phyloP scores from a whole-genome alignment of 2,797 vertebrate species.

The Onychomys arenicola region DNA sequence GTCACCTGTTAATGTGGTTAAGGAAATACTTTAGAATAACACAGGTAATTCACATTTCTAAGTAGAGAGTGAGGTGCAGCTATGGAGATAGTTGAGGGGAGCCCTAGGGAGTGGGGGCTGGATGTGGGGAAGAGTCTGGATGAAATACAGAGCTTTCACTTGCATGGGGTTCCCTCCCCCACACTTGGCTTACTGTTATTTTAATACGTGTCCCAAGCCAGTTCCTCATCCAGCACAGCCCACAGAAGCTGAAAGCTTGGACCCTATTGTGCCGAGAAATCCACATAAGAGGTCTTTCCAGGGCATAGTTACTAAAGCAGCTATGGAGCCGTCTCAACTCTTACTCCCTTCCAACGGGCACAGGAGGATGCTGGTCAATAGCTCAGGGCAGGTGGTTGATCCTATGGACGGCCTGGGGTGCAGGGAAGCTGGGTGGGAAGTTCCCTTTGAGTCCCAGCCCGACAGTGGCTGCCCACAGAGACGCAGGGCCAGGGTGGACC shows the following conservation, averaged over 20 bases:
- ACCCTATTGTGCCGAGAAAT: rapidly evolving
- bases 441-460: neutral
- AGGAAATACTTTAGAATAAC: neutral
- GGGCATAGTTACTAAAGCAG: neutral
- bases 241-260: neutral
- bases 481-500: neutral
- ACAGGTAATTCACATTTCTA: rapidly evolving
- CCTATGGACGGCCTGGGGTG: neutral
- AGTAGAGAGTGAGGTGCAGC: neutral
- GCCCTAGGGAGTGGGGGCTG: rapidly evolving
- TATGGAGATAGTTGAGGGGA: neutral
- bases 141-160: rapidly evolving
- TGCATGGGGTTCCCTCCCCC: neutral
- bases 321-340: neutral
- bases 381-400: neutral
- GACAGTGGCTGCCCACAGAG: neutral
- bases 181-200: neutral
- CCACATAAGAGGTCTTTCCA: neutral
- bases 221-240: neutral
- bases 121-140: neutral
- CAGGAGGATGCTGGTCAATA: constrained; percentile 48
- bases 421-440: neutral
- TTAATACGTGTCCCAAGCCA: neutral
- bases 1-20: neutral
- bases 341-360: neutral